Conservation (phyloP, 2,888 invertebrate genomes). For the Leucophenga montana region DNA sequence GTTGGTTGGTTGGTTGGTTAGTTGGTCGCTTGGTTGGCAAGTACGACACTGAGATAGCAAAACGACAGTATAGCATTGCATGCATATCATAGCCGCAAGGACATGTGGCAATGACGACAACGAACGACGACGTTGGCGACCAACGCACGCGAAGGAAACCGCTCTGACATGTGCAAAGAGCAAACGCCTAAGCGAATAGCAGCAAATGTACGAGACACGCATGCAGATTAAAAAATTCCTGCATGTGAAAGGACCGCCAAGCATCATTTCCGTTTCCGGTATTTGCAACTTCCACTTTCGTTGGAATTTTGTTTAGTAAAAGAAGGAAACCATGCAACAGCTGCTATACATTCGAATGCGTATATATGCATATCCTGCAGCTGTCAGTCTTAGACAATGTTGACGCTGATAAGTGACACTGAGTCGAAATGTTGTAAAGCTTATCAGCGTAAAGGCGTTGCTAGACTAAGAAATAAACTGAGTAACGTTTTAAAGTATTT, state of each 20-base stretch:
- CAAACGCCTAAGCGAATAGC: not conserved
- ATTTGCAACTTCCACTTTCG: conserved; percentile 15
- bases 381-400: conserved; percentile 3
- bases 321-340: not conserved
- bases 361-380: not conserved
- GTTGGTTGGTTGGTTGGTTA: no score
- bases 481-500: no score
- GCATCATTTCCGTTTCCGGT: conserved; percentile 58
- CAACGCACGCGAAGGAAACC: not conserved
- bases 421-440: no score
- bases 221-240: conserved; percentile 67
- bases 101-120: not conserved
- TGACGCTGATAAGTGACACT: no score
- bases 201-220: conserved; percentile 48
- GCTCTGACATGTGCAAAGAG: not conserved
- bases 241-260: conserved; percentile 40
- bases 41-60: not conserved
- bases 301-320: not conserved
- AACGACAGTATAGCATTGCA: no score
- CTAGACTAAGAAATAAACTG: no score
- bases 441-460: no score
- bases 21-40: not conserved
- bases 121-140: not conserved
- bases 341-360: not conserved
- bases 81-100: not conserved